These are phyloP conservation scores for Saccostrea echinata DNA, from an alignment of 1,140 invertebrate species.

Conservation along the genomic window DNA sequence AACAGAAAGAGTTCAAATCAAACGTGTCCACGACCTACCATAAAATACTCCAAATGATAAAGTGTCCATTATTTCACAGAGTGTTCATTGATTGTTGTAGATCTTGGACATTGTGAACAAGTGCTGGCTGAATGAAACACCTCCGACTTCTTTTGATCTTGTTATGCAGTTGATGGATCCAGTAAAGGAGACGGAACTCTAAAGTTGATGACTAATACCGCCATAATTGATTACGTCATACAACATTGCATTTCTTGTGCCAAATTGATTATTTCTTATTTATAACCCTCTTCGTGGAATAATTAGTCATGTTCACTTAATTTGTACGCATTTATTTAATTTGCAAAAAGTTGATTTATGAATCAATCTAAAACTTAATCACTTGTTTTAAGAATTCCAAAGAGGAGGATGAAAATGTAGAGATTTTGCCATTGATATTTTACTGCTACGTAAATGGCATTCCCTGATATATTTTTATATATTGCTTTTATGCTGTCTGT, in stretches of 20 bases:
- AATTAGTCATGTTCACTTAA: neutral
- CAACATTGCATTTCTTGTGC: neutral
- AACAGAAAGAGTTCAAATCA: too few relatives aligned
- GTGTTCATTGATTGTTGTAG: slow-evolving; percentile 56
- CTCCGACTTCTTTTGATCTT: slow-evolving; percentile 65
- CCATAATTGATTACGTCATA: neutral
- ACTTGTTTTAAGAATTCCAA: too few relatives aligned
- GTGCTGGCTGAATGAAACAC: slow-evolving; percentile 68
- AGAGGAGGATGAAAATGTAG: too few relatives aligned
- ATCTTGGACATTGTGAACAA: slow-evolving; percentile 63
- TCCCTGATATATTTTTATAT: neutral
- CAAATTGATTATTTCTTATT: neutral
- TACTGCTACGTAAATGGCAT: neutral
- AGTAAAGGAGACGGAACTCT: slow-evolving; percentile 70
- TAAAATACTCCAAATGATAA: too few relatives aligned
- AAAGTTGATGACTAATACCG: neutral
- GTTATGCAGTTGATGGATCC: slow-evolving; percentile 66
- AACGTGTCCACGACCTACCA: too few relatives aligned
- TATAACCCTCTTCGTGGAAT: neutral
- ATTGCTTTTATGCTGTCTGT: neutral
- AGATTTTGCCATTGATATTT: neutral
- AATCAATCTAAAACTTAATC: too few relatives aligned
- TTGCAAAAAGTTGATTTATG: neutral
- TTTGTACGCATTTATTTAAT: neutral
- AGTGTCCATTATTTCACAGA: too few relatives aligned